Percentiles rank a stretch among this genome's conserved stretches.
Conservation (phyloP, 2,888 invertebrate genomes). For the Lasius fuliginosus region DNA sequence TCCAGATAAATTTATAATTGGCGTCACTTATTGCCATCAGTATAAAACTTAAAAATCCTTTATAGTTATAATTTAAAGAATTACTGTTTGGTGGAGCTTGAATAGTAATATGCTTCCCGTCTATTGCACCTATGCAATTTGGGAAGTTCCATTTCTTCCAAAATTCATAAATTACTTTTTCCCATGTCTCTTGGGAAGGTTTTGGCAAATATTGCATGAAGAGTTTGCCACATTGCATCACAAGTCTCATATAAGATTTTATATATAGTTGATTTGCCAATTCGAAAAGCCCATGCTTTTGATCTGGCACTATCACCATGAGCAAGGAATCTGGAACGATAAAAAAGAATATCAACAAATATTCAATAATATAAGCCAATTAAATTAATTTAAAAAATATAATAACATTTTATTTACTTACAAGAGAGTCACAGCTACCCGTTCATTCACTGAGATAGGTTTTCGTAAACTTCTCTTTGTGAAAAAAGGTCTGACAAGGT, state of each 20-base stretch:
- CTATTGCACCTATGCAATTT: conserved; percentile 3
- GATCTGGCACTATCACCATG: conserved; percentile 19
- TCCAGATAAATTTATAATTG: conserved; percentile 33
- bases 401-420: not conserved
- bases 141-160: conserved; percentile 17
- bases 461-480: not conserved
- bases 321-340: not conserved
- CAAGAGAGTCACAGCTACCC: not conserved
- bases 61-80: conserved; percentile 14
- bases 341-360: not conserved
- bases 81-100: no score
- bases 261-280: conserved; percentile 9
- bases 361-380: not conserved
- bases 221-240: conserved; percentile 20
- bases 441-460: conserved; percentile 7
- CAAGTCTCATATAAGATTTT: conserved; percentile 21
- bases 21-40: conserved; percentile 19
- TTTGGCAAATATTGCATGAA: not conserved
- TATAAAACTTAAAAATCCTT: conserved; percentile 21
- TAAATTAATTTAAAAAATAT: not conserved
- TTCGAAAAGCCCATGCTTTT: not conserved
- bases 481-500: conserved; percentile 4
- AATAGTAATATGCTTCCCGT: not conserved
- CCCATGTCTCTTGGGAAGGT: not conserved
- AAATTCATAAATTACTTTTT: not conserved